Base-by-base conservation (phyloP, 2,888 invertebrate species). In the Trisateles emortualis region DNA sequence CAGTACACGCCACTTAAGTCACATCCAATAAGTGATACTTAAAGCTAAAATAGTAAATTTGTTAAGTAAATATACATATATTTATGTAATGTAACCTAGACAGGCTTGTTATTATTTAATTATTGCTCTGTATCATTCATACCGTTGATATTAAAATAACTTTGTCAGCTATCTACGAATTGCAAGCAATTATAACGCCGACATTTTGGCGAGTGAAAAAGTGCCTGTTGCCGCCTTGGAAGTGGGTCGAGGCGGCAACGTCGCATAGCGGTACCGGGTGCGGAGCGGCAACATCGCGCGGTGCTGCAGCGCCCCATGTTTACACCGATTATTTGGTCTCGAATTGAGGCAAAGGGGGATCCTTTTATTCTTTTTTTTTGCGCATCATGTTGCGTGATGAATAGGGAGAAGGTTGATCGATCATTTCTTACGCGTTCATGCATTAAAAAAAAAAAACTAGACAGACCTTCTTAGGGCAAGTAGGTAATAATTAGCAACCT, bases 181-280 rank as follows among this genome's bases (percentile, higher is more conserved):
- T 49, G 43, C 43, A 41, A 54, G 52, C 64, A 72, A 72, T 69
- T 67, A 71, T 53, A 78, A 74, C 72, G 64, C 67, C 64, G 63
- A 72, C 77, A 81, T 84, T 84, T 84, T 81, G 78, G 84, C 70
- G 77, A 85, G 78, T 76, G 76, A 81, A 86, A 86, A 83, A 79
- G 70, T 69, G 79, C 79, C 77, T 78, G 81, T 83, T 81, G 81
- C 72, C 69, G 79, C 72, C 73, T 72, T 75, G 77, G 78, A 85
- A 82, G 80, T 87, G 83, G 83, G 84, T 81, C 81, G 83, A 68
- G 75, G 74, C 74, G 85, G 87, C 88, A 88, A 86, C 88, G 84
- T 77, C 84, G 88, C 88, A 81, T 86, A 84, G 84, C 86, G 84
- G 84, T 83, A 81, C 68, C 41, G 61, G 58, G 33, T 32, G 61